Base-by-base conservation (phyloP, 2,888 invertebrate species). In the Brachylomia viminalis region DNA sequence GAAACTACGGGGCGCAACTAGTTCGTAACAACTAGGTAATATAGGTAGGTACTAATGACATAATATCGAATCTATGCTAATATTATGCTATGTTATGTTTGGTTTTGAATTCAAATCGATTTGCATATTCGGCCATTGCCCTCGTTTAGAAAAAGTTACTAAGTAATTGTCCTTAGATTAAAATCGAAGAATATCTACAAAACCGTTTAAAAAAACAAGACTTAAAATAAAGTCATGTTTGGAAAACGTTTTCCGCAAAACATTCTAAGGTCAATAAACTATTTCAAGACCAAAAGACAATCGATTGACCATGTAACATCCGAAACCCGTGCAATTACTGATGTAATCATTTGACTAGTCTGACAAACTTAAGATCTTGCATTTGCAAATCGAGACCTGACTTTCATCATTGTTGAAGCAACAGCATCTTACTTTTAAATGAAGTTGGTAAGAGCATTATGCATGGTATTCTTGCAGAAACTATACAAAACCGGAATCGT, bases 371-470 rank as follows among this genome's bases (percentile, higher is more conserved):
- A 42, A 71, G 56, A 76, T 68, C 27, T 65, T 58, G 15, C 27
- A 64, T 71, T 80, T 75, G 54, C 59, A 79, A 76, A 71, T 59
- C 23, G n/a, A 79, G 47, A 75, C 58, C 47, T 56, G 54, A n/a
- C 66, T 85, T 85, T 79, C 85, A 58, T 71, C 75, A 83, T 81
- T 72, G 65, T 79, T 85, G 67, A 52, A 61, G 77, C 67, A 77
- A 85, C 58, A 33, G 5, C 45, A 85, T 85, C 75, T 75, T 74
- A 83, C 72, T 80, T 78, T 72, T 72, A 80, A 85, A 85, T 85
- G 3, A 72, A 64, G 61, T 82, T 79, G 69, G 65, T 52, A 72
- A 78, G 38, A 68, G 58, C 23, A 67, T 79, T 67, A 70, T 64
- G 49, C 69, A 85, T 72, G 73, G 75, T 73, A 47, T 64, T 78